Evolutionary conservation across 2,113 vertebrate species (phyloP).

Genomic region (Mesocricetus auratus): DNA sequence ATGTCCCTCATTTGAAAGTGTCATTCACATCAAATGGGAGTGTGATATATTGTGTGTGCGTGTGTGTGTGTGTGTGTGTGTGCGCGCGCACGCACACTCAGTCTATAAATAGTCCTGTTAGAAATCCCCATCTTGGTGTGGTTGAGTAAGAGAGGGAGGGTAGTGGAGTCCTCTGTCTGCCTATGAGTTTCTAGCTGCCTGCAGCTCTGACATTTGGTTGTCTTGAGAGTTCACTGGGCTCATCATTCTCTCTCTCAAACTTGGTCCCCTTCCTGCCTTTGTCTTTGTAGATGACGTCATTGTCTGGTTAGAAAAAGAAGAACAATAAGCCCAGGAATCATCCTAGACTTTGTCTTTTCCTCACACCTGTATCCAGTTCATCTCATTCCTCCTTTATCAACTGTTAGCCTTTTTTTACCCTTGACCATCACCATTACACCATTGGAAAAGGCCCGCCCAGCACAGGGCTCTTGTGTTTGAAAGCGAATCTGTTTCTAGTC

Average conservation of each 20-base stretch:
- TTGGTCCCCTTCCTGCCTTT: background rate
- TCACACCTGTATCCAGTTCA: background rate
- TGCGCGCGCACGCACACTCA: background rate
- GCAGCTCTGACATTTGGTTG: background rate
- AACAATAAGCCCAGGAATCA: background rate
- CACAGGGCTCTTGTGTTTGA: background rate
- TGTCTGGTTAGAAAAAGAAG: background rate
- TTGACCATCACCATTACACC: background rate
- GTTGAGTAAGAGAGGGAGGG: background rate
- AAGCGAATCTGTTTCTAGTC: background rate
- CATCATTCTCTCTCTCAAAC: background rate
- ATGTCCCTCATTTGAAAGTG: conserved; percentile 65
- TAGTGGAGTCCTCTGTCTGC: background rate
- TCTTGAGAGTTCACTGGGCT: conserved; percentile 7
- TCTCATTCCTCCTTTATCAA: background rate
- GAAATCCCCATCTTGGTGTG: background rate
- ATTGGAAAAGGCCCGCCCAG: background rate
- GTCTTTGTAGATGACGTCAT: background rate
- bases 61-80: background rate
- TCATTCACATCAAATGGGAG: conserved; percentile 61
- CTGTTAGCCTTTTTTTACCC: background rate
- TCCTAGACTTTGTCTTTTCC: background rate
- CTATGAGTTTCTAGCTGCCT: background rate
- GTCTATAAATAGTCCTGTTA: conserved; percentile 57
- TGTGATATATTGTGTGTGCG: conserved; percentile 10